Evolutionary conservation across 2,888 invertebrate species (phyloP), one percentile per base, ranked within the genome.

Genomic region (Archips xylosteana): DNA sequence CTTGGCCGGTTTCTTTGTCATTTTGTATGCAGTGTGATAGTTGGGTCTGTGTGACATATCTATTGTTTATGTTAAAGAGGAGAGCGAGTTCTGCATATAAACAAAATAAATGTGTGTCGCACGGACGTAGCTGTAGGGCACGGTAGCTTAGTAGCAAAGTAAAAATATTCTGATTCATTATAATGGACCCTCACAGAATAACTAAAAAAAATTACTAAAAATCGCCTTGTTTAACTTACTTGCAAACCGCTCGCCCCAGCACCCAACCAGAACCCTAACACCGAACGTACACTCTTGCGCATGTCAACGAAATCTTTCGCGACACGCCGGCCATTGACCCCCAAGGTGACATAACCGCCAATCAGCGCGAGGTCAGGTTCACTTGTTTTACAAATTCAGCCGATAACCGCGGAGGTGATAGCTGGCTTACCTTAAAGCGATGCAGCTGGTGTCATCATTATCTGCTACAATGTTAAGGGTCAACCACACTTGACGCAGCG

Each of bases 311-410:
- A 64, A 64, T 64, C 34, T 39, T 54, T 39, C 10, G 39, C 61
- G 61, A 60, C 36, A 60, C 5, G 61, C 23, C 49, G 64, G 64
- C 34, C 64, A 64, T 13, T 49, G 49, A 47, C 64, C 64, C 34
- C 47, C 64, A 64, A 64, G 64, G 64, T 64, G 64, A 49, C 64
- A 64, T 64, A 64, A 64, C 64, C 45, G 47, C 63, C 63, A 64
- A 64, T n/a, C 34, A 64, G 13, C 8, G 2, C 57, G 57, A 57
- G 65, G 65, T 65, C 65, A 36, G 51, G 51, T 65, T 65, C 63
- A 63, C 47, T 62, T 63, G 63, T 63, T 65, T 49, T 51, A 65
- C 65, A 65, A 65, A 65, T 65, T 51, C 36, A 3, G 9, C 63
- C 32, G 63, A 47, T 63, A 63, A 45, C 23, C 34, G 9, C 42